Evolutionary conservation across 1,140 invertebrate genomes (phyloP), one percentile per base, ranked within the genome.

Genomic region (Leptoteleia sp.): DNA sequence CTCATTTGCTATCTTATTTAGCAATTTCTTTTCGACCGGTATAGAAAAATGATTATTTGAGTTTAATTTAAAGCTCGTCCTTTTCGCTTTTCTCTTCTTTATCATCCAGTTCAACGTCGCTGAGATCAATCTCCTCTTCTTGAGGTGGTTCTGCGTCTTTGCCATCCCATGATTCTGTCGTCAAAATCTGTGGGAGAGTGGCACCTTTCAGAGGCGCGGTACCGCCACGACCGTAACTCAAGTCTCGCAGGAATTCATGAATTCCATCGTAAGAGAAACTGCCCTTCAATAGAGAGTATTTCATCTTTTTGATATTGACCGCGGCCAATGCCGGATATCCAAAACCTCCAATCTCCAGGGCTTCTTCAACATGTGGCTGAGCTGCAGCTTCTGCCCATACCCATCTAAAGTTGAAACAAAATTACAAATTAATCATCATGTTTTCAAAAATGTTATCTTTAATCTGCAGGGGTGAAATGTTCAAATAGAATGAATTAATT

Each of bases 241-340:
- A 91, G 87, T 99, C 97, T 83, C 97, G 93, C 6, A 98, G 90
- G 90, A 99, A 99, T 88, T 98, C 97, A 82, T 95, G 94, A 83
- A 99, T 98, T 65, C 99, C 99, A 62, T 95, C 94, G 78, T 95
- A 92, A 4, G 96, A 98, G 90, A 99, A 99, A 15, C 98, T 95
- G 40, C 98, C 98, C 80, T 95, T 93, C 0, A 99, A 90, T 1
- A 97, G 91, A 0, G 97, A 96, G 90, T 96, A 99, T 85, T 98
- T 99, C 93, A 98, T 95, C 90, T 99, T 99, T 89, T 98, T 97
- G 5, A 94, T 92, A 89, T 99, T 99, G 19, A 99, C 93, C 15
- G 97, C 98, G 7, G 96, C 97, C 93, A 99, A 94, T 7, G 98
- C 98, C 35, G 96, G 95, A 86, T 96, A 96, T 16, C 95, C 95